phyloP scores from a whole-genome alignment of 2,797 vertebrate species.

The Rousettus madagascariensis region DNA sequence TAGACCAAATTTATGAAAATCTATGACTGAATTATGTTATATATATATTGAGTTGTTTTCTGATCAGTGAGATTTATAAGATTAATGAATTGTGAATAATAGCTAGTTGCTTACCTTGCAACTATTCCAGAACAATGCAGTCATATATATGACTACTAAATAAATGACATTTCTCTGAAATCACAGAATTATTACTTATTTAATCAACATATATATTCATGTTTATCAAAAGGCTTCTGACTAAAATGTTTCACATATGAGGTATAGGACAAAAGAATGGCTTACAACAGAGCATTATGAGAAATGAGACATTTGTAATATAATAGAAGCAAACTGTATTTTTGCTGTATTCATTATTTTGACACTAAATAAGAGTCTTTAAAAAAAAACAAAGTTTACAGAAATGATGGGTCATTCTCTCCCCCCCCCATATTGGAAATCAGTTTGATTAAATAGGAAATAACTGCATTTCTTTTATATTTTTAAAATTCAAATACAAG shows the following conservation, averaged over 20 bases:
- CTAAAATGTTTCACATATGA: background rate
- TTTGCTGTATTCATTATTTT: slow-evolving; percentile 14
- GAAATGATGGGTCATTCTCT: background rate
- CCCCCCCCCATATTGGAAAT: background rate
- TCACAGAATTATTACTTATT: background rate
- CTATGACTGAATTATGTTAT: background rate
- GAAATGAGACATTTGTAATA: background rate
- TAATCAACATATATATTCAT: background rate
- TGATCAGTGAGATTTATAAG: background rate
- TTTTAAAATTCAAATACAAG: background rate
- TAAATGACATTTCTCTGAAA: background rate
- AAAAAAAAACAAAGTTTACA: background rate
- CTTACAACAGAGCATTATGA: background rate
- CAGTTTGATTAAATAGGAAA: background rate
- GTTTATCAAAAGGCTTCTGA: background rate
- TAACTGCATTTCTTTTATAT: background rate
- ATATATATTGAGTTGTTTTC: background rate
- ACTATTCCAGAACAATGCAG: background rate
- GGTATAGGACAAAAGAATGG: background rate
- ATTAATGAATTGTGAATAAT: background rate
- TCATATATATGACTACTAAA: background rate
- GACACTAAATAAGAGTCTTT: background rate
- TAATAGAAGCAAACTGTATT: background rate
- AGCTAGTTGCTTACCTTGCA: background rate
- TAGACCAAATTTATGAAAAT: background rate